These are phyloP conservation scores for Sphyrna mokarran DNA, from an alignment of 2,113 vertebrate species.

Conservation along the genomic window DNA sequence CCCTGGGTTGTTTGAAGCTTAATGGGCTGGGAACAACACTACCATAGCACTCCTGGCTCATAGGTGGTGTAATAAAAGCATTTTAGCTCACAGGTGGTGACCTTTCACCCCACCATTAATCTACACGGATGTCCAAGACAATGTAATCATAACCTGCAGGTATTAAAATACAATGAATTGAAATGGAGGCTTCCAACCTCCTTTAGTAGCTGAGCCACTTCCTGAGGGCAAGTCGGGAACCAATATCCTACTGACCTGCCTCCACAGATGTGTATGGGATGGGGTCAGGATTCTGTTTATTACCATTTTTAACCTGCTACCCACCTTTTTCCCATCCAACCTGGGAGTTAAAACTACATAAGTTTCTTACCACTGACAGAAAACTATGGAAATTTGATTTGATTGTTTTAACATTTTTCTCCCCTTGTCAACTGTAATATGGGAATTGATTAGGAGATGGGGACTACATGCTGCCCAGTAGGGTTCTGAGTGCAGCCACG, in stretches of 20 bases:
- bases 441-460: neutral
- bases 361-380: neutral
- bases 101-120: neutral
- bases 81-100: neutral
- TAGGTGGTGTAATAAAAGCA: neutral
- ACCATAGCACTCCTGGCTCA: neutral
- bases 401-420: neutral
- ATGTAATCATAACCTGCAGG: too few relatives aligned
- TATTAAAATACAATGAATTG: too few relatives aligned
- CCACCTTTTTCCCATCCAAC: neutral
- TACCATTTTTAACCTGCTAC: neutral
- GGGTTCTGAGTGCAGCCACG: too few relatives aligned
- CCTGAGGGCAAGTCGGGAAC: too few relatives aligned
- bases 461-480: too few relatives aligned
- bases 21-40: too few relatives aligned
- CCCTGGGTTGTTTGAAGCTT: too few relatives aligned
- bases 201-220: too few relatives aligned
- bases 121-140: neutral
- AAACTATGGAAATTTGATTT: neutral
- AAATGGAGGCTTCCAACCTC: too few relatives aligned
- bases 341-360: neutral
- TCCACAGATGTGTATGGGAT: too few relatives aligned
- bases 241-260: too few relatives aligned
- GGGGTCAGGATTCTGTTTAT: too few relatives aligned
- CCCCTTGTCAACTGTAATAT: neutral